Evolutionary conservation across 2,888 invertebrate genomes (phyloP), one percentile per base, ranked within the genome.

Genomic region (Pyrocoelia pectoralis): DNA sequence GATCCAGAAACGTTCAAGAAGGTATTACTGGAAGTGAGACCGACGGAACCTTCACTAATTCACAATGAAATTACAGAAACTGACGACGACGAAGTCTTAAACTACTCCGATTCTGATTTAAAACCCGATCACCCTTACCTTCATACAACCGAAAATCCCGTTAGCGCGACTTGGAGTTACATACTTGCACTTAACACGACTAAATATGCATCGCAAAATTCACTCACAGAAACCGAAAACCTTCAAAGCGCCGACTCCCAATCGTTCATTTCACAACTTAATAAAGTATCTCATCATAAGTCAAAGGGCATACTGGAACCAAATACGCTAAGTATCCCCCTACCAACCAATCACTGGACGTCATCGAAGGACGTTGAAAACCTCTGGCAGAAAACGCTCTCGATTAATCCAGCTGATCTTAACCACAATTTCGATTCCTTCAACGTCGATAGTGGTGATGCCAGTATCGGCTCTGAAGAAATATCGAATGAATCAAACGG

Each of bases 1-100:
- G 90, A 94, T 78, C 94, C 94, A 0, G 88, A 89, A n/a, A 88
- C 88, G 55, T 94, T 94, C 72, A 88, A 90, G 69, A 89, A 88
- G 74, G 89, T 89, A 14, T 79, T 94, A 14, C 89, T 90, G 5
- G 89, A 91, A 68, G 89, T 92, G 1, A 84, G 93, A 73, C 94
- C 94, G 0, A 93, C 92, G 0, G 92, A 91, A 72, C 92, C 92
- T 0, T 85, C 90, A 13, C 78, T 81, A n/a, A 77, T 82, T 2
- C 17, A 33, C 5, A 33, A 38, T 8, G 65, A 74, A 56, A 73
- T 77, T 0, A 66, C 74, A 1, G 66, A 73, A 24, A 58, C 76
- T 33, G 88, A 89, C 71, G 91, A 89, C 70, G 90, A 91, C 68
- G 93, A 92, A 81, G 88, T 92, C 15, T 77, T 92, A 53, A 91